Percentiles rank a stretch among this genome's conserved stretches.
Evolutionary conservation across 2,888 invertebrate species (phyloP).

Genomic region (Hirtodrosophila confusa): DNA sequence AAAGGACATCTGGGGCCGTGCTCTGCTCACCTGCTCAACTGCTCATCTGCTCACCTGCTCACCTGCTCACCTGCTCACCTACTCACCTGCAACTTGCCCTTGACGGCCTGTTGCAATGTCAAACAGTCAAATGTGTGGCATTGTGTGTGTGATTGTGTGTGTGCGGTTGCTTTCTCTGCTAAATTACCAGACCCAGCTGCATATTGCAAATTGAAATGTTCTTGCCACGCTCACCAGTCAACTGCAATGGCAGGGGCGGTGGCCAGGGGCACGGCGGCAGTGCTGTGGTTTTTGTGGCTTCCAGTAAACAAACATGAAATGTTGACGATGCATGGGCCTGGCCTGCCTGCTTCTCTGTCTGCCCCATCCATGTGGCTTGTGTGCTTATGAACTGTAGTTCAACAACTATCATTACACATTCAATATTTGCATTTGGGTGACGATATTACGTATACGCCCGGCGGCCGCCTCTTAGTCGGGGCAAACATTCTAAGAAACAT

Average conservation of each 20-base stretch:
- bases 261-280: background rate
- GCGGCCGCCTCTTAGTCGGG: too few species aligned
- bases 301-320: slow-evolving; percentile 42
- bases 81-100: background rate
- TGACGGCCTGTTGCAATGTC: slow-evolving; percentile 22
- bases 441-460: slow-evolving; percentile 31
- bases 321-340: slow-evolving; percentile 1
- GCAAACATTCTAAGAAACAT: too few species aligned
- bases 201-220: slow-evolving; percentile 56
- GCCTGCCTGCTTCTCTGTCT: slow-evolving; percentile 1
- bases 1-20: slow-evolving; percentile 13
- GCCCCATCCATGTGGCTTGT: slow-evolving; percentile 8
- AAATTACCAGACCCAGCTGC: slow-evolving; percentile 34
- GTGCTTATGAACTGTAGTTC: slow-evolving; percentile 20
- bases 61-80: too few species aligned
- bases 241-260: slow-evolving; percentile 14
- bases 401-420: slow-evolving; percentile 32
- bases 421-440: slow-evolving; percentile 39
- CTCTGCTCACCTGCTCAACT: too few species aligned
- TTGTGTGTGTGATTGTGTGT: slow-evolving; percentile 11
- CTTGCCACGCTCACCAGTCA: slow-evolving; percentile 19
- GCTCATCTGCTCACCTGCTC: too few species aligned
- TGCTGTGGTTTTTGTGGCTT: slow-evolving; percentile 46
- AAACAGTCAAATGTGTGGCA: slow-evolving; percentile 14
- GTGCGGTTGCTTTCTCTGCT: slow-evolving; percentile 24